Evolutionary conservation across 2,113 vertebrate species (phyloP).

Genomic region (Leucoraja erinaceus): DNA sequence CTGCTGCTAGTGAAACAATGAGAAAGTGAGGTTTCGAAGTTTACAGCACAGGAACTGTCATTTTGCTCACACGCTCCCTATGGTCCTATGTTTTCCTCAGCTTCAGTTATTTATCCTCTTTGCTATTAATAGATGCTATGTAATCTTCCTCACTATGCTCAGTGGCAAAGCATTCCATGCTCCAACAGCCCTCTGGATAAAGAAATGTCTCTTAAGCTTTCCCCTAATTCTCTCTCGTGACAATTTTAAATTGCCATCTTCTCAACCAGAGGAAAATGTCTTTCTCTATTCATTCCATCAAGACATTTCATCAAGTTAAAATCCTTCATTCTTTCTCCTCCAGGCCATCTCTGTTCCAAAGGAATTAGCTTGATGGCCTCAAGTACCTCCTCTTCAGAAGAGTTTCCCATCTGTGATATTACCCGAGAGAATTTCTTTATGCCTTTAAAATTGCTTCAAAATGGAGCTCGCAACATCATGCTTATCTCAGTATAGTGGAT

Average conservation of each 20-base stretch:
- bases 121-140: constrained; percentile 17
- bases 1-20: not conserved
- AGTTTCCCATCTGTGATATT: not conserved
- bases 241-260: not conserved
- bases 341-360: not conserved
- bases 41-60: not conserved
- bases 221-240: not conserved
- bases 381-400: not conserved
- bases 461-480: not conserved
- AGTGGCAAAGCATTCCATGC: not conserved
- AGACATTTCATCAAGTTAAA: not conserved
- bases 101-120: not conserved
- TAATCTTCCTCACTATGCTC: not conserved
- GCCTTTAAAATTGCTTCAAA: not conserved
- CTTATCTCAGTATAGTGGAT: not conserved
- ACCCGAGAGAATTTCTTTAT: not conserved
- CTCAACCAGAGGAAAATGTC: not conserved
- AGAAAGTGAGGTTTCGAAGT: not conserved
- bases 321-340: not conserved
- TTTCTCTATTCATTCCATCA: not conserved
- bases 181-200: not conserved
- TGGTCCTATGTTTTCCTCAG: not conserved
- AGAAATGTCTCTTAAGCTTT: not conserved
- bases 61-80: not conserved
- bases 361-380: not conserved